Evolutionary conservation across 2,888 invertebrate species (phyloP), one percentile per base, ranked within the genome.

Genomic region (Crioceris asparagi): DNA sequence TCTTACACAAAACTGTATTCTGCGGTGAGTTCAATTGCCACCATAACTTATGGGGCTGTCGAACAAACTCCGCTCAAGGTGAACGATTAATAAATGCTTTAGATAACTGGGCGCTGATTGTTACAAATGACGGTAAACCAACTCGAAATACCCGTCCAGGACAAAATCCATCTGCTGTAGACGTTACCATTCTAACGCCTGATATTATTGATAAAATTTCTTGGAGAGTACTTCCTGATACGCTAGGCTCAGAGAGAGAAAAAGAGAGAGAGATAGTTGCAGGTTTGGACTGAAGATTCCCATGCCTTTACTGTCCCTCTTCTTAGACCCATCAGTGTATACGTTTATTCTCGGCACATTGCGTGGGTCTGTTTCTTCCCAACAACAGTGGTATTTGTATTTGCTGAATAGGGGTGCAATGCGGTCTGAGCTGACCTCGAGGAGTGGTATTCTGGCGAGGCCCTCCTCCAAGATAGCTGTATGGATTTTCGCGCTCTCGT

Each of bases 241-340:
- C 31, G 4, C 17, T 31, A 17, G 36, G 36, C n/a, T 36, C 36
- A 16, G 36, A 36, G n/a, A n/a, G n/a, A n/a, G n/a, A n/a, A n/a
- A n/a, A n/a, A n/a, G n/a, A n/a, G n/a, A n/a, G n/a, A n/a, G n/a
- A n/a, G n/a, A n/a, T n/a, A n/a, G n/a, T n/a, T n/a, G n/a, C n/a
- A n/a, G n/a, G n/a, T n/a, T n/a, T n/a, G n/a, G n/a, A n/a, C n/a
- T n/a, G n/a, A n/a, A n/a, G n/a, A n/a, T n/a, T n/a, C n/a, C n/a
- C n/a, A n/a, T n/a, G n/a, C n/a, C n/a, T n/a, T n/a, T n/a, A n/a
- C n/a, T n/a, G n/a, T n/a, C n/a, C n/a, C n/a, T n/a, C n/a, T n/a
- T n/a, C n/a, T n/a, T n/a, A n/a, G n/a, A n/a, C n/a, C n/a, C n/a
- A n/a, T n/a, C n/a, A n/a, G n/a, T n/a, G n/a, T n/a, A n/a, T n/a